Conservation (phyloP, 2,888 invertebrate species). For the Odontocerum albicorne region DNA sequence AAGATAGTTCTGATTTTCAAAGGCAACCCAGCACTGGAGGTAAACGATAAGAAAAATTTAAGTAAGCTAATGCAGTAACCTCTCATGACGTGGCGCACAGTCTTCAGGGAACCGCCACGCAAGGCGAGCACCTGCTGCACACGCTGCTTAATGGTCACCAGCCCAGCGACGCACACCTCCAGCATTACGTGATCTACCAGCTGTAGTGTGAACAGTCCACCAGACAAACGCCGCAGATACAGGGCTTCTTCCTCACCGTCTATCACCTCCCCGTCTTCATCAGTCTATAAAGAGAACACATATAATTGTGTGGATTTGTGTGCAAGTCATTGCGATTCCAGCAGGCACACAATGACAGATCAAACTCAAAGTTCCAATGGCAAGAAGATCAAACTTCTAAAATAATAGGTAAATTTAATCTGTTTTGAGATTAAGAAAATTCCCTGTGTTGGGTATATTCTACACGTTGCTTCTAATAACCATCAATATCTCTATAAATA, state of each 20-base stretch:
- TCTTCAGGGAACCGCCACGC: constrained; percentile 88
- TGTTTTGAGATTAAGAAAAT: background rate
- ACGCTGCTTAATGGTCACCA: constrained; percentile 77
- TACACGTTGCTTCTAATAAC: too few relatives aligned
- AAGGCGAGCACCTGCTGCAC: constrained; percentile 87
- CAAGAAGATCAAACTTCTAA: too few relatives aligned
- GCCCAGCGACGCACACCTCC: constrained; percentile 74
- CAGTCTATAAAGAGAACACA: constrained; percentile 37
- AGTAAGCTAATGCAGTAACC: constrained; percentile 51
- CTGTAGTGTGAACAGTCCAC: constrained; percentile 95
- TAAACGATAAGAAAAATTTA: too few relatives aligned
- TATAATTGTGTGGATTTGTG: too few relatives aligned
- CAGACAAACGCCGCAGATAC: constrained; percentile 86
- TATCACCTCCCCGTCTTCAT: constrained; percentile 51
- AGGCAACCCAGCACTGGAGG: too few relatives aligned
- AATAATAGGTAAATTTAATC: too few relatives aligned
- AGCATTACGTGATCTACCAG: constrained; percentile 88
- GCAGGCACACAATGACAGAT: too few relatives aligned
- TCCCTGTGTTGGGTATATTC: too few relatives aligned
- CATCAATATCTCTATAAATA: too few relatives aligned
- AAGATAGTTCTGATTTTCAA: too few relatives aligned
- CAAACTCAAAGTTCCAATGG: too few relatives aligned
- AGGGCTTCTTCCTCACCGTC: constrained; percentile 81
- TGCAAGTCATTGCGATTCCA: too few relatives aligned
- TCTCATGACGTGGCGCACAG: constrained; percentile 91